Percentiles rank a stretch among this genome's conserved stretches.
These are phyloP conservation scores for Pogoniulus pusillus DNA, from an alignment of 2,797 vertebrate genomes.

Conservation along the genomic window DNA sequence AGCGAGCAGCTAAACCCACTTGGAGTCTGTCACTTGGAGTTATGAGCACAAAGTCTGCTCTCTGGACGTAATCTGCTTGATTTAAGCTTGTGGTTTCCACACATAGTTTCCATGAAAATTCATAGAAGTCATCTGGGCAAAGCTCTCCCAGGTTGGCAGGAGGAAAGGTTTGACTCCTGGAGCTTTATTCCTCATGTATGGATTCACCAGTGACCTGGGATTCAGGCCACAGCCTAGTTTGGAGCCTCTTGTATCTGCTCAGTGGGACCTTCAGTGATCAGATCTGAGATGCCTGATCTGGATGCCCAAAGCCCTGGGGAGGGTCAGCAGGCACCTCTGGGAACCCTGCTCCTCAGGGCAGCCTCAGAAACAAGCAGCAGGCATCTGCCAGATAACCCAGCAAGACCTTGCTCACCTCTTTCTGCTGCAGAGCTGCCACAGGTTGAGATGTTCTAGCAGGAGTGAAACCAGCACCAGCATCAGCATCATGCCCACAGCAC, in stretches of 20 bases:
- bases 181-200: neutral
- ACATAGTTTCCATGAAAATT: constrained; percentile 42
- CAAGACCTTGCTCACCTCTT: neutral
- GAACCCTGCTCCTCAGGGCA: neutral
- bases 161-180: neutral
- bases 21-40: constrained; percentile 42
- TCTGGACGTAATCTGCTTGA: constrained; percentile 42
- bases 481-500: neutral
- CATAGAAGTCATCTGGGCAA: constrained; percentile 43
- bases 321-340: neutral
- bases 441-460: neutral
- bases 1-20: constrained; percentile 18
- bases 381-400: neutral
- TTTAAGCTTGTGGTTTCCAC: constrained; percentile 43
- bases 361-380: neutral
- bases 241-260: neutral
- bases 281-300: neutral
- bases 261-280: rapidly evolving
- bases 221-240: neutral
- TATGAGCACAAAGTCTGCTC: constrained; percentile 12
- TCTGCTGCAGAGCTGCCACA: neutral
- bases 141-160: constrained; percentile 33
- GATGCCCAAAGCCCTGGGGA: neutral
- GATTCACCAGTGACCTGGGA: neutral
- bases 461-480: neutral